Percentiles rank a stretch among this genome's conserved stretches.
phyloP scores from a whole-genome alignment of 2,113 vertebrate genomes.

The Lipophrys pholis region DNA sequence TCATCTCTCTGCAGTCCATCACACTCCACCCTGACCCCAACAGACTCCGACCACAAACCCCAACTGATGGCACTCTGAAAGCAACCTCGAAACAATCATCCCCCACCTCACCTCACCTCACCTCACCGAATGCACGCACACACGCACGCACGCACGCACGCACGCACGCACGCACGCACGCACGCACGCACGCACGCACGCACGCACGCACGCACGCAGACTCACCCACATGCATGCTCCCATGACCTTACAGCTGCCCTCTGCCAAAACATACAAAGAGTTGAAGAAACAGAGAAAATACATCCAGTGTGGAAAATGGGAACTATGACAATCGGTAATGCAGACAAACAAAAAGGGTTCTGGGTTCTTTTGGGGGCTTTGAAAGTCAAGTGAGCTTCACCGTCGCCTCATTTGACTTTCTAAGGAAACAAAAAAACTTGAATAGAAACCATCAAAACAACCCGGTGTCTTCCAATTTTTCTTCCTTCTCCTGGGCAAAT shows the following conservation, averaged over 20 bases:
- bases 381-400: constrained; percentile 9
- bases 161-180: not conserved
- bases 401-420: constrained; percentile 30
- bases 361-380: constrained; percentile 8
- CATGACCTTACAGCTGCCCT: constrained; percentile 41
- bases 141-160: constrained; percentile 6
- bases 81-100: constrained; percentile 42
- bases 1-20: constrained; percentile 51
- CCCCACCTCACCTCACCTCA: not conserved
- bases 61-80: constrained; percentile 61
- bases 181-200: too few species aligned
- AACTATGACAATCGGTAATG: constrained; percentile 33
- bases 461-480: not conserved
- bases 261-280: constrained; percentile 40
- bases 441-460: constrained; percentile 1
- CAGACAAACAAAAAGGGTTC: not conserved
- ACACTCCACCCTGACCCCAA: constrained; percentile 67
- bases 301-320: constrained; percentile 28
- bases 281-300: not conserved
- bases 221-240: not conserved
- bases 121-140: constrained; percentile 27
- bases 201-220: too few species aligned
- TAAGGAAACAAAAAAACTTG: constrained; percentile 12
- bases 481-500: not conserved
- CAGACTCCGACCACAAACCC: constrained; percentile 65